phyloP scores from a whole-genome alignment of 2,888 invertebrate species.

The Drosophila koepferae region DNA sequence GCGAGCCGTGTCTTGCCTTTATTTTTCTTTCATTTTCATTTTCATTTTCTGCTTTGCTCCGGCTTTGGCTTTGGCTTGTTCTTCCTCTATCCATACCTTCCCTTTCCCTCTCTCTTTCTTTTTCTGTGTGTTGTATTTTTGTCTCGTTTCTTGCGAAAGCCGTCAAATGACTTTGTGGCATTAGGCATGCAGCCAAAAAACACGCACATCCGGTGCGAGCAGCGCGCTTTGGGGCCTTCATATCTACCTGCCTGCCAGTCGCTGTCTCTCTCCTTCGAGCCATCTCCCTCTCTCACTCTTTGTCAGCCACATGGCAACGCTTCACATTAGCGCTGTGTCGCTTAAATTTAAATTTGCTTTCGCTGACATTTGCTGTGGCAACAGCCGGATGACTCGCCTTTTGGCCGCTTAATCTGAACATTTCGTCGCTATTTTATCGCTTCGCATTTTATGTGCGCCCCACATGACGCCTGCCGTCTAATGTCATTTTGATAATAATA shows the following conservation, averaged over 20 bases:
- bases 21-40: constrained; percentile 14
- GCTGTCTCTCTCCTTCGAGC: neutral
- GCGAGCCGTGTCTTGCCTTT: constrained; percentile 43
- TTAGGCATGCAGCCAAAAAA: constrained; percentile 60
- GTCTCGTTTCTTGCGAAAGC: constrained; percentile 59
- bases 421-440: constrained; percentile 53
- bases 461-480: constrained; percentile 49
- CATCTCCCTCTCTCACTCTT: constrained; percentile 2
- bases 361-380: constrained; percentile 61
- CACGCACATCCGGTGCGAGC: constrained; percentile 72
- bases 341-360: constrained; percentile 76
- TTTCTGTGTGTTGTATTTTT: constrained; percentile 21
- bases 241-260: constrained; percentile 47
- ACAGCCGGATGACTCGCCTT: constrained; percentile 35
- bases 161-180: constrained; percentile 80
- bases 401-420: constrained; percentile 48
- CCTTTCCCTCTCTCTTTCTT: constrained; percentile 25
- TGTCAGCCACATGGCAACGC: constrained; percentile 43
- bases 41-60: constrained; percentile 33
- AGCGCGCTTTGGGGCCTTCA: constrained; percentile 23
- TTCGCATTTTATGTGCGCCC: constrained; percentile 32
- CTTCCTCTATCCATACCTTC: constrained; percentile 19
- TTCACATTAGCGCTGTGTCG: constrained; percentile 59
- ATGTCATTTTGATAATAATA: constrained; percentile 70
- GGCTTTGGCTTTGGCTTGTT: constrained; percentile 54